Percentiles rank a stretch among this genome's conserved stretches.
Evolutionary conservation across 1,140 invertebrate genomes (phyloP).

Genomic region (Brachionus asplanchnoidis): DNA sequence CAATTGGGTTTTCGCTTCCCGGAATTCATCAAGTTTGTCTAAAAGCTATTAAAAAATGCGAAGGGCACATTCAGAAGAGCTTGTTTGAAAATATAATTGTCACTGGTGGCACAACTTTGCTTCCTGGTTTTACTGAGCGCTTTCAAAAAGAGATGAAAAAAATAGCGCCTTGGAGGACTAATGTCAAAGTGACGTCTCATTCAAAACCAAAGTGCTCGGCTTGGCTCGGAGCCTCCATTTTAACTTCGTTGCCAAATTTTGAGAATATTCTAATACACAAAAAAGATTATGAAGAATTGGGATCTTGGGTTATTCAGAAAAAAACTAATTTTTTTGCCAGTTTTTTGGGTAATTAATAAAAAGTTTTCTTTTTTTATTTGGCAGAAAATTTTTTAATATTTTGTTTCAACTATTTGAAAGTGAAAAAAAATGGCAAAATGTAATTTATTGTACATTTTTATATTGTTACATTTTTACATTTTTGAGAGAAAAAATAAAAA

Average conservation of each 20-base stretch:
- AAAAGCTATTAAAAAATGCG: background rate
- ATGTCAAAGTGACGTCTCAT: conserved; percentile 58
- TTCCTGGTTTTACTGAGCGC: conserved; percentile 58
- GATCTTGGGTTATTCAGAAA: conserved; percentile 84
- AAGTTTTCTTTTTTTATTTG: no score
- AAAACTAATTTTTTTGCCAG: conserved; percentile 63
- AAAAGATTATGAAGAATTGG: conserved; percentile 88
- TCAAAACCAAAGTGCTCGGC: conserved; percentile 57
- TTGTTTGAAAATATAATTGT: conserved; percentile 46
- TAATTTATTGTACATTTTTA: no score
- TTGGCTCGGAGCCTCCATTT: conserved; percentile 55
- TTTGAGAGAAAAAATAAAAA: no score
- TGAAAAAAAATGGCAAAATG: no score
- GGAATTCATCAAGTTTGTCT: conserved; percentile 82
- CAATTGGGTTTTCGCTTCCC: conserved; percentile 94
- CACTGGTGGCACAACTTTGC: conserved; percentile 61
- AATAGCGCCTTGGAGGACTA: conserved; percentile 57
- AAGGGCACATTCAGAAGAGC: background rate
- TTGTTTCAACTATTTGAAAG: no score
- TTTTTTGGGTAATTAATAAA: conserved; percentile 52
- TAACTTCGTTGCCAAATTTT: conserved; percentile 61
- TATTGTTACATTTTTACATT: no score
- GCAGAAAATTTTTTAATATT: no score
- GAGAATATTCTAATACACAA: conserved; percentile 76
- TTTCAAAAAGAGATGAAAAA: conserved; percentile 60